These are phyloP conservation scores for Leptinotarsa lineolata DNA, from an alignment of 1,140 invertebrate genomes.

Conservation along the genomic window DNA sequence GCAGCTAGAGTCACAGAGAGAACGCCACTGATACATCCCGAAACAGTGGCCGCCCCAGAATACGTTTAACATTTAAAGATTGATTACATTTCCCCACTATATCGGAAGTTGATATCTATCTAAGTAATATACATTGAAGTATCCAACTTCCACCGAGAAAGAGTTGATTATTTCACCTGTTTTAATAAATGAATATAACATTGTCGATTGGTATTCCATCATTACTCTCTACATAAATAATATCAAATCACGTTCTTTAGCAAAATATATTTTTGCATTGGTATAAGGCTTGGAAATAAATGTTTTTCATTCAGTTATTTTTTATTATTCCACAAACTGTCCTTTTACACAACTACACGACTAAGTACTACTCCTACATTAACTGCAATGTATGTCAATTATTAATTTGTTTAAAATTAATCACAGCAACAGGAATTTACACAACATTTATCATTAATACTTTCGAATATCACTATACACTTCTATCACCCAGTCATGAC, in stretches of 20 bases:
- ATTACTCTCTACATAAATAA: too few relatives aligned
- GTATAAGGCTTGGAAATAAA: background rate
- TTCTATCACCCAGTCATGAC: conserved; percentile 27
- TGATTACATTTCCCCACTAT: too few relatives aligned
- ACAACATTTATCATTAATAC: conserved; percentile 52
- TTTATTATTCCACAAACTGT: conserved; percentile 49
- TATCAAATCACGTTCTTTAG: too few relatives aligned
- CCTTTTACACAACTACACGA: conserved; percentile 55
- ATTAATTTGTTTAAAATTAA: conserved; percentile 50
- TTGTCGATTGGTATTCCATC: too few relatives aligned
- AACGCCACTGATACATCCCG: background rate
- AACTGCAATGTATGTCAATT: conserved; percentile 42
- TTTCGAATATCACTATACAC: conserved; percentile 42
- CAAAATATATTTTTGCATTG: too few relatives aligned
- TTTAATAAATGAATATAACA: too few relatives aligned
- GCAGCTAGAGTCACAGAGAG: conserved; percentile 3
- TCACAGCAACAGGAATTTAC: conserved; percentile 58
- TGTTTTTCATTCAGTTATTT: background rate
- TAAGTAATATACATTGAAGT: too few relatives aligned
- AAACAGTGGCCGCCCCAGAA: background rate
- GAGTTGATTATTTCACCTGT: too few relatives aligned
- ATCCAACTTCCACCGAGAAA: too few relatives aligned
- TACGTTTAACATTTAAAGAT: background rate
- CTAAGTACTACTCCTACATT: conserved; percentile 44
- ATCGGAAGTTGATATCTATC: too few relatives aligned